phyloP scores from a whole-genome alignment of 2,888 invertebrate species.

The Sthenelais limicola region DNA sequence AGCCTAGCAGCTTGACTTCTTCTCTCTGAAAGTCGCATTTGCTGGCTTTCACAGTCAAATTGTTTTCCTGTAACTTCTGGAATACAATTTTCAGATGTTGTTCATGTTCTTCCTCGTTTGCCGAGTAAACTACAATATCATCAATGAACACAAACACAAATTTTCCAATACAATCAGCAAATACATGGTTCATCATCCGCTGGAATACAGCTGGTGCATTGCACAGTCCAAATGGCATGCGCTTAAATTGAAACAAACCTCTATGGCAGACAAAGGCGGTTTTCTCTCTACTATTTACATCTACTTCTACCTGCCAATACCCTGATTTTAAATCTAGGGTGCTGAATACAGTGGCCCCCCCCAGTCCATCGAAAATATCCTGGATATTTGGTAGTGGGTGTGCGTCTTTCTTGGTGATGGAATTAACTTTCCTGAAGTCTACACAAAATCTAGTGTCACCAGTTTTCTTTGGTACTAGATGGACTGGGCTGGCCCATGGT shows the following conservation, averaged over 20 bases:
- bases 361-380: slow-evolving; percentile 46
- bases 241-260: slow-evolving; percentile 47
- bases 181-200: slow-evolving; percentile 44
- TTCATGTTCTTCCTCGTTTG: slow-evolving; percentile 27
- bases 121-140: slow-evolving; percentile 39
- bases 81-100: slow-evolving; percentile 19
- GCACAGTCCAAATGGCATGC: slow-evolving; percentile 43
- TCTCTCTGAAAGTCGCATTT: slow-evolving; percentile 13
- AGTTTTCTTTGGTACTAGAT: slow-evolving; percentile 39
- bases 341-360: slow-evolving; percentile 43
- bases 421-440: slow-evolving; percentile 39
- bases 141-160: slow-evolving; percentile 40
- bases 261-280: slow-evolving; percentile 49
- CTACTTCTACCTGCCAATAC: slow-evolving; percentile 52
- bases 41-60: background rate
- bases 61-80: background rate
- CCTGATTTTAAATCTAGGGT: slow-evolving; percentile 51
- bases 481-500: slow-evolving; percentile 39
- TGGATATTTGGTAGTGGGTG: slow-evolving; percentile 43
- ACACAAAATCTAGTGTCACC: slow-evolving; percentile 34
- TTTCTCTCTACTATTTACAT: slow-evolving; percentile 34
- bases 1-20: slow-evolving; percentile 48
- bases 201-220: slow-evolving; percentile 44
- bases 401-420: slow-evolving; percentile 31
- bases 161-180: background rate